Conservation (phyloP, 2,113 vertebrate genomes). For the Hippocampus guttulatus region DNA sequence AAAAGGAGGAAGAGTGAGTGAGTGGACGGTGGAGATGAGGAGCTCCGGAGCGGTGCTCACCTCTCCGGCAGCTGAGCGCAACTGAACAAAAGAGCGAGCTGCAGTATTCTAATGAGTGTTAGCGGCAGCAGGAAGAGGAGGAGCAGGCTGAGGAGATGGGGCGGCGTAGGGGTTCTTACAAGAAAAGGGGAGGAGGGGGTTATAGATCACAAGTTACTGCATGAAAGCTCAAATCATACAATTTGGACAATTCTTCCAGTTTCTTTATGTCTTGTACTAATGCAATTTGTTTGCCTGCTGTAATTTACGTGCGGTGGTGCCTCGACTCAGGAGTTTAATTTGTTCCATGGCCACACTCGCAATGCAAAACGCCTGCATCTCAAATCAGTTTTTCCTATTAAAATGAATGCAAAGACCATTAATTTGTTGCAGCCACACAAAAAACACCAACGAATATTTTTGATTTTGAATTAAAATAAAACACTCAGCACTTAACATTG, state of each 20-base stretch:
- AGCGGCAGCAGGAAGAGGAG: constrained; percentile 3
- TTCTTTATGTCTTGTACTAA: constrained; percentile 19
- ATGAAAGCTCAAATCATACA: background rate
- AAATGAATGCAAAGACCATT: background rate
- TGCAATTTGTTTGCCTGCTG: constrained; percentile 17
- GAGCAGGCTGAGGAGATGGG: background rate
- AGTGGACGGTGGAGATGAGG: constrained; percentile 28
- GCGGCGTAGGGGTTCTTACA: background rate
- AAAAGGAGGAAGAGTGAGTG: constrained; percentile 13
- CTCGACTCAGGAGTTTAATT: background rate
- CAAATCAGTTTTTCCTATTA: background rate
- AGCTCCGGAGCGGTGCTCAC: constrained; percentile 60
- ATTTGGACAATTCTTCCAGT: background rate
- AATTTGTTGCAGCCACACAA: constrained; percentile 14
- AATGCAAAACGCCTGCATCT: background rate
- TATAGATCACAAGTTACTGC: constrained; percentile 22
- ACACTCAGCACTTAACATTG: constrained; percentile 10
- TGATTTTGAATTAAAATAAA: background rate
- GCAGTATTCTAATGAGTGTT: constrained; percentile 54
- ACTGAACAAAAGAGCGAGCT: constrained; percentile 74
- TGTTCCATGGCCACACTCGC: background rate
- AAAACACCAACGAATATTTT: too few species aligned
- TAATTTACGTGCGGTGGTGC: constrained; percentile 26
- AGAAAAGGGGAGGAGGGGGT: constrained; percentile 1
- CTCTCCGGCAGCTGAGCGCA: constrained; percentile 71